phyloP scores from a whole-genome alignment of 1,140 invertebrate species.

The Halictus rubicundus region DNA sequence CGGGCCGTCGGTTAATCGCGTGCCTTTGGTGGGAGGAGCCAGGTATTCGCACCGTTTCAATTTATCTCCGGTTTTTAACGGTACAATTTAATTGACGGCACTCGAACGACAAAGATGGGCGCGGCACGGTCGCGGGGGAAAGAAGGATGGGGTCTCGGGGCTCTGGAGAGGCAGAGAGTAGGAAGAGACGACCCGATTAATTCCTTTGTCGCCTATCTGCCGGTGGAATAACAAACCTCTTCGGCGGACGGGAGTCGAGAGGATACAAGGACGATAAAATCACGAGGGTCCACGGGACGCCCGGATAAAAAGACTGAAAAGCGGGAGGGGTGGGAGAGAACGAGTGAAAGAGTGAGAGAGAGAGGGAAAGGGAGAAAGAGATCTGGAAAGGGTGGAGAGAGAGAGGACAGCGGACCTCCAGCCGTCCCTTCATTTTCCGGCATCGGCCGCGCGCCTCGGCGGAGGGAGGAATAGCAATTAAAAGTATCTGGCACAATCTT shows the following conservation, averaged over 20 bases:
- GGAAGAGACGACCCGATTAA: constrained; percentile 72
- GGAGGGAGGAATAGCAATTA: constrained; percentile 78
- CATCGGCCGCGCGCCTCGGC: constrained; percentile 50
- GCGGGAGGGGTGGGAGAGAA: constrained; percentile 19
- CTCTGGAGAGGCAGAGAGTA: constrained; percentile 6
- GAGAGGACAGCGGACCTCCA: constrained; percentile 40
- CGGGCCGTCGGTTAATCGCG: constrained; percentile 1
- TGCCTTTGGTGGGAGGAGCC: not conserved
- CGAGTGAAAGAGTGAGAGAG: too few relatives aligned
- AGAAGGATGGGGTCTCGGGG: not conserved
- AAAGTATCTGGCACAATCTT: constrained; percentile 80
- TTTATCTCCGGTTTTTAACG: constrained; percentile 66
- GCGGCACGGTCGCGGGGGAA: not conserved
- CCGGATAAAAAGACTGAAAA: constrained; percentile 63
- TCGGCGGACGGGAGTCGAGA: constrained; percentile 72
- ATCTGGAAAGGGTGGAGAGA: constrained; percentile 36
- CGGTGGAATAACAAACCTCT: constrained; percentile 78
- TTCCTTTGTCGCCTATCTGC: constrained; percentile 72
- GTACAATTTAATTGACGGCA: constrained; percentile 68
- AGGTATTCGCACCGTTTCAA: constrained; percentile 49
- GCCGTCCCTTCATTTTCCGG: constrained; percentile 66
- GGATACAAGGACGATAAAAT: constrained; percentile 79
- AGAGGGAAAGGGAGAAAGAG: constrained; percentile 32
- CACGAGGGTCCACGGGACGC: constrained; percentile 68
- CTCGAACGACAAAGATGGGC: constrained; percentile 50